phyloP scores from a whole-genome alignment of 2,888 invertebrate species.

The Acrobasis repandana region DNA sequence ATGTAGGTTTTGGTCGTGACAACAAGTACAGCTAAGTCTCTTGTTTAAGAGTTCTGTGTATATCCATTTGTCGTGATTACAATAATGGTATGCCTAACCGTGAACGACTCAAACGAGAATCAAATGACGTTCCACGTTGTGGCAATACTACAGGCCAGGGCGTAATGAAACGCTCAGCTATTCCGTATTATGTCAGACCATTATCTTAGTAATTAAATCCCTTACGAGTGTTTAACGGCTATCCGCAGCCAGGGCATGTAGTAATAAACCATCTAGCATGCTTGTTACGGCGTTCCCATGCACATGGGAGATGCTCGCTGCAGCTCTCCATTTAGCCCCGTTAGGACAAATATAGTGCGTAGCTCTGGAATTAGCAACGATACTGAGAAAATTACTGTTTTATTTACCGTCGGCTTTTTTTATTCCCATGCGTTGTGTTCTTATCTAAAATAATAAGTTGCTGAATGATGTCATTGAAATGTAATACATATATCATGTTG shows the following conservation, averaged over 20 bases:
- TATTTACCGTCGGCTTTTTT: conserved; percentile 50
- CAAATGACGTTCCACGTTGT: conserved; percentile 42
- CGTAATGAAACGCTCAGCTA: conserved; percentile 42
- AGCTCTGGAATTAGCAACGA: conserved; percentile 62
- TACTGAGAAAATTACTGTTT: conserved; percentile 69
- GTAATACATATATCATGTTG: conserved; percentile 27
- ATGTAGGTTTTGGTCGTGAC: conserved; percentile 67
- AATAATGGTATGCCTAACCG: conserved; percentile 51
- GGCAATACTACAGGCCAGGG: conserved; percentile 32
- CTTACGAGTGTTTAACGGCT: conserved; percentile 52
- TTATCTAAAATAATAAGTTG: conserved; percentile 41
- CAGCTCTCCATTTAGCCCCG: conserved; percentile 58
- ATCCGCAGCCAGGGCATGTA: conserved; percentile 42
- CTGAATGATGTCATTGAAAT: conserved; percentile 38
- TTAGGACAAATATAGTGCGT: conserved; percentile 71
- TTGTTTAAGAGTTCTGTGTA: conserved; percentile 44
- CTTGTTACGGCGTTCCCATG: conserved; percentile 60
- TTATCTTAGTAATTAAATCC: conserved; percentile 63
- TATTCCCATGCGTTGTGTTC: conserved; percentile 54
- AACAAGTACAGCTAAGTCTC: conserved; percentile 43
- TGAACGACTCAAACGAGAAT: conserved; percentile 51
- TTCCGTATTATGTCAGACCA: conserved; percentile 42
- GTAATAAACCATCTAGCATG: conserved; percentile 41
- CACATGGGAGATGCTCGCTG: conserved; percentile 53
- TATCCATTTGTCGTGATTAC: conserved; percentile 50